A percentile compares a stretch with the other conserved stretches of the same genome.
Conservation (phyloP, 2,113 vertebrate genomes). For the Progne subis region DNA sequence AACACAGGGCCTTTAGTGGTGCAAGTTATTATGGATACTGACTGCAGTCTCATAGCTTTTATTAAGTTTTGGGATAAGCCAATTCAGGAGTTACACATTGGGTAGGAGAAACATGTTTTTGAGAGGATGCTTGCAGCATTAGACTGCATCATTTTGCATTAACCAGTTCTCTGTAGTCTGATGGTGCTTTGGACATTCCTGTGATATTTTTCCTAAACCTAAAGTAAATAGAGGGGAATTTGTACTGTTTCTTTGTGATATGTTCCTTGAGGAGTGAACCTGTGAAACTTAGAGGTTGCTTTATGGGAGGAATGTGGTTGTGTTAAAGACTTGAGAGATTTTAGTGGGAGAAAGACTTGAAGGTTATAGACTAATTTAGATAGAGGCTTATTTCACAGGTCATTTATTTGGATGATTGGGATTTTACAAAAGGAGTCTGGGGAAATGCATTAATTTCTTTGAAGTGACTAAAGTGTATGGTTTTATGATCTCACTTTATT, state of each 20-base stretch:
- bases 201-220: not conserved
- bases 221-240: not conserved
- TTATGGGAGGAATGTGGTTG: not conserved
- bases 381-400: constrained; percentile 52
- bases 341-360: not conserved
- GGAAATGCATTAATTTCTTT: constrained; percentile 29
- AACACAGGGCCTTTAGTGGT: not conserved
- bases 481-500: not conserved
- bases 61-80: not conserved
- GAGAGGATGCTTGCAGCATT: not conserved
- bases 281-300: not conserved
- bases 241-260: not conserved
- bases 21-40: not conserved
- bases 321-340: not conserved
- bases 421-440: not conserved
- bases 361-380: constrained; percentile 38
- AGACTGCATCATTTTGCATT: not conserved
- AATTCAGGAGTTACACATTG: not conserved
- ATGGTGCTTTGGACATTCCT: not conserved
- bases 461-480: not conserved
- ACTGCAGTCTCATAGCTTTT: not conserved
- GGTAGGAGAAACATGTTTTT: not conserved
- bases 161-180: not conserved
- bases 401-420: constrained; percentile 49
- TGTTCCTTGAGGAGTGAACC: not conserved